Percentiles rank a stretch among this genome's conserved stretches.
Evolutionary conservation across 2,113 vertebrate species (phyloP).

Genomic region (Chamaetylas fuelleborni): DNA sequence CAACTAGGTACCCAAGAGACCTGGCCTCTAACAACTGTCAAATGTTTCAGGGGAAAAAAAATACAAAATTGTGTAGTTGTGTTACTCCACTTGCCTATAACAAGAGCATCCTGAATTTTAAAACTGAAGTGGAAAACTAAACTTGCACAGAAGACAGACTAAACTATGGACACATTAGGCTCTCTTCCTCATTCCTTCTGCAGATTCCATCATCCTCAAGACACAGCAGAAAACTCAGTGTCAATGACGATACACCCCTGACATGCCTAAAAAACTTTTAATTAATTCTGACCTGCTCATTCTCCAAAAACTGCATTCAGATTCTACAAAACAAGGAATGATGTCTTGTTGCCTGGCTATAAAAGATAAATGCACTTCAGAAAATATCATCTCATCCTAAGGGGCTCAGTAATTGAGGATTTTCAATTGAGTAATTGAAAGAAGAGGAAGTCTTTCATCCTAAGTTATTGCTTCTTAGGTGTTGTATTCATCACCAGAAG

Average conservation of each 20-base stretch:
- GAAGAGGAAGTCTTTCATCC: background rate
- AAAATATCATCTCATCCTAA: background rate
- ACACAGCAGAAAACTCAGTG: background rate
- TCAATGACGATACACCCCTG: background rate
- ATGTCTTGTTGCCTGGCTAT: background rate
- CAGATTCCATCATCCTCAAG: background rate
- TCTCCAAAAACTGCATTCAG: background rate
- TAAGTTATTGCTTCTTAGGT: background rate
- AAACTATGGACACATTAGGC: background rate
- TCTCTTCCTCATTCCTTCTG: background rate
- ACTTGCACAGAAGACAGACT: background rate
- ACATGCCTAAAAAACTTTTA: background rate
- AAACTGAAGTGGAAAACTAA: background rate
- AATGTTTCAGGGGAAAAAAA: background rate
- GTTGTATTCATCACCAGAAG: background rate
- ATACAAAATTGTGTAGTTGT: background rate
- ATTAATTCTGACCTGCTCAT: background rate
- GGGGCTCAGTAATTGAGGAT: background rate
- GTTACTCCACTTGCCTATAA: background rate
- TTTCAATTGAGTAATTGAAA: background rate
- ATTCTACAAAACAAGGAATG: background rate
- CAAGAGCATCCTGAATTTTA: background rate
- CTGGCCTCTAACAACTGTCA: background rate
- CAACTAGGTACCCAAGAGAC: background rate
- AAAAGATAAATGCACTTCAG: background rate